Percentiles rank a stretch among this genome's conserved stretches.
Conservation (phyloP, 2,888 invertebrate species). For the Sinelater perroti region DNA sequence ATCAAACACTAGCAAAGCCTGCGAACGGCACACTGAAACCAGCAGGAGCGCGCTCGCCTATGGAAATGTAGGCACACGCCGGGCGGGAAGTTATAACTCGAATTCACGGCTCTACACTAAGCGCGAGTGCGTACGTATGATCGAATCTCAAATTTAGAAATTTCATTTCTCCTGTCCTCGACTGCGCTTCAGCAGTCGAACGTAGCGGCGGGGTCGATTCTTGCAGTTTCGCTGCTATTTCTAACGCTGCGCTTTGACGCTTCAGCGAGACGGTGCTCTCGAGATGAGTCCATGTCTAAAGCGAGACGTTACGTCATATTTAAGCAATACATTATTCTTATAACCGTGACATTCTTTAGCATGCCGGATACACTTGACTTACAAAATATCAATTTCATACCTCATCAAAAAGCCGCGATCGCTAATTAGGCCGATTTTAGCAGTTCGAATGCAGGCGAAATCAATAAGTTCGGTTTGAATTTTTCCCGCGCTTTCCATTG, state of each 20-base stretch:
- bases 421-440: neutral
- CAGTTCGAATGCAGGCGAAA: neutral
- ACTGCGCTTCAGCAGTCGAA: conserved; percentile 3
- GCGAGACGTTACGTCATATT: conserved; percentile 49
- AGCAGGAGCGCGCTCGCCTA: conserved; percentile 1
- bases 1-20: too few species aligned
- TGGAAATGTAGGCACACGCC: conserved; percentile 1
- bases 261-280: conserved; percentile 34
- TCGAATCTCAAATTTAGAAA: conserved; percentile 28
- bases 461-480: conserved; percentile 8
- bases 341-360: conserved; percentile 35
- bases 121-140: conserved; percentile 32
- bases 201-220: neutral
- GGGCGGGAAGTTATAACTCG: conserved; percentile 43
- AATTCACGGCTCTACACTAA: conserved; percentile 17
- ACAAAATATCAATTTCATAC: conserved; percentile 37
- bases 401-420: neutral
- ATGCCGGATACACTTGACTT: conserved; percentile 30
- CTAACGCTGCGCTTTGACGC: conserved; percentile 19
- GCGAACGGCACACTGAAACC: too few species aligned
- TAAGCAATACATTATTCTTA: conserved; percentile 34
- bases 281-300: conserved; percentile 50
- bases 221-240: neutral
- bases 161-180: conserved; percentile 17
- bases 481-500: neutral